Evolutionary conservation across 2,797 vertebrate species (phyloP).

Genomic region (Enteromius anoplus): DNA sequence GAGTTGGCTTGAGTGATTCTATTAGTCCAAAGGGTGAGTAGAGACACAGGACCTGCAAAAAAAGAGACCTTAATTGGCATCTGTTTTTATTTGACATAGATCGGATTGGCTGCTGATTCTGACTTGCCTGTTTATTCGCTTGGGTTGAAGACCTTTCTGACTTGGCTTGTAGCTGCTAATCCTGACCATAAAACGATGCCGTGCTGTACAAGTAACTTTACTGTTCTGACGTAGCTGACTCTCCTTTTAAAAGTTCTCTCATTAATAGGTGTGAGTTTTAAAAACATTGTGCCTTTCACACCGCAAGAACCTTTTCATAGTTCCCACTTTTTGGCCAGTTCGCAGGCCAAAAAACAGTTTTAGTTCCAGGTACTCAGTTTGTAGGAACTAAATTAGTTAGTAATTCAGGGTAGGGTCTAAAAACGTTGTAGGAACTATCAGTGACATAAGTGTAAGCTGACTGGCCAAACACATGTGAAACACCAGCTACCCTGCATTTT

Average conservation of each 20-base stretch:
- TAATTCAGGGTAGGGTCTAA: too few species aligned
- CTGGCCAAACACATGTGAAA: too few species aligned
- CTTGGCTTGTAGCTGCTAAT: background rate
- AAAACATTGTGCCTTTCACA: background rate
- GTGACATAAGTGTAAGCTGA: too few species aligned
- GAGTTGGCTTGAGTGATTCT: slow-evolving; percentile 94
- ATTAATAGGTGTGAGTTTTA: background rate
- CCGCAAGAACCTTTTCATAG: too few species aligned
- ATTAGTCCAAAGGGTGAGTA: slow-evolving; percentile 94
- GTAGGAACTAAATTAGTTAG: too few species aligned
- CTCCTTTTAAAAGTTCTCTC: background rate
- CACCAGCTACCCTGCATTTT: too few species aligned
- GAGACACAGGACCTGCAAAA: slow-evolving; percentile 89
- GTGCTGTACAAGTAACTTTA: background rate
- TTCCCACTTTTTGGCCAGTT: too few species aligned
- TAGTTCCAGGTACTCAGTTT: too few species aligned
- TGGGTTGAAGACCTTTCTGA: slow-evolving; percentile 22
- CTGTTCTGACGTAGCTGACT: background rate
- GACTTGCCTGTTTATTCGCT: slow-evolving; percentile 22
- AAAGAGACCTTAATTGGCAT: slow-evolving; percentile 14
- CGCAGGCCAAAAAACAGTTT: too few species aligned
- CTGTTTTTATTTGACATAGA: background rate
- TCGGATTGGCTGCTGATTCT: slow-evolving; percentile 7
- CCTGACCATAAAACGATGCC: slow-evolving; percentile 2
- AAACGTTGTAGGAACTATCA: too few species aligned